A percentile compares a stretch with the other conserved stretches of the same genome.
Evolutionary conservation across 2,113 vertebrate species (phyloP).

Genomic region (Pungitius pungitius): DNA sequence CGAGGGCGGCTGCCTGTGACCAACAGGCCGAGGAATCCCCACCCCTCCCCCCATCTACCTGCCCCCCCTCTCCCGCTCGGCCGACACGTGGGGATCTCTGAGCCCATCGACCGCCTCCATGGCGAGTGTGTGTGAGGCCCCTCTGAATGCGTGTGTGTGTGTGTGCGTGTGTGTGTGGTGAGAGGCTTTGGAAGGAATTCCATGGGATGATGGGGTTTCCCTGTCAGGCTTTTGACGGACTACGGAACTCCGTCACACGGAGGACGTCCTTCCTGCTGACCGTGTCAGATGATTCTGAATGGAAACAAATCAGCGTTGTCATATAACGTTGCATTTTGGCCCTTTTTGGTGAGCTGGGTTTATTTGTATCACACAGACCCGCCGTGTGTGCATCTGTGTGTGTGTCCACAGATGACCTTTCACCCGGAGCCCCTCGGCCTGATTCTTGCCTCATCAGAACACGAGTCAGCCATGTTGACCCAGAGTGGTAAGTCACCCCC

Average conservation of each 20-base stretch:
- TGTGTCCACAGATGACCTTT: too few relatives aligned
- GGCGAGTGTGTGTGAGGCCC: slow-evolving; percentile 23
- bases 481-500: too few relatives aligned
- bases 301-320: too few relatives aligned
- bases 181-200: slow-evolving; percentile 65
- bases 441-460: too few relatives aligned
- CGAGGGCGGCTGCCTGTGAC: slow-evolving; percentile 59
- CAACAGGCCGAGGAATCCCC: slow-evolving; percentile 71
- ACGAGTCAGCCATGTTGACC: too few relatives aligned
- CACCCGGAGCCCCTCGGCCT: too few relatives aligned
- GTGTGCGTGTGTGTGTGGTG: slow-evolving; percentile 40
- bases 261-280: too few relatives aligned
- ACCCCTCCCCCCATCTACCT: slow-evolving; percentile 58
- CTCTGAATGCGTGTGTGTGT: slow-evolving; percentile 26
- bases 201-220: slow-evolving; percentile 72
- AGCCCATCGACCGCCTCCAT: slow-evolving; percentile 32
- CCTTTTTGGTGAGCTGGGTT: too few relatives aligned
- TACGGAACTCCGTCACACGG: slow-evolving; percentile 62
- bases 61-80: background rate
- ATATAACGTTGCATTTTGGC: too few relatives aligned
- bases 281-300: too few relatives aligned
- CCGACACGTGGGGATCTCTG: slow-evolving; percentile 69
- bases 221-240: slow-evolving; percentile 67
- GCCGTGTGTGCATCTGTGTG: too few relatives aligned
- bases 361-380: too few relatives aligned